These are phyloP conservation scores for Drosophila lutescens DNA, from an alignment of 2,888 invertebrate species.

Conservation along the genomic window DNA sequence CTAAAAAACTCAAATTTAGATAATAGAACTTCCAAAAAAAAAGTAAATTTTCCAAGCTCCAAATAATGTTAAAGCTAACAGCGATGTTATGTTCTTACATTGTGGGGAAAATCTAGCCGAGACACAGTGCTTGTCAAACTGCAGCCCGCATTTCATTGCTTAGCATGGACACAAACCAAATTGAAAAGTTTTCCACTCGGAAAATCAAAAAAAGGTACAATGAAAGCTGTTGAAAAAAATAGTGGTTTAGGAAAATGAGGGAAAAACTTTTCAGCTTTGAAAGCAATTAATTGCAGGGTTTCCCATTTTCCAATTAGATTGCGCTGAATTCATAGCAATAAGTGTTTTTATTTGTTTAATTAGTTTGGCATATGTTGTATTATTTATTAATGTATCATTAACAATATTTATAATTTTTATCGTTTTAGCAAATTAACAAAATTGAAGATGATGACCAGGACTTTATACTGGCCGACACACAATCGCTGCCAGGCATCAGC, in stretches of 20 bases:
- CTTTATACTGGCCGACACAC: conserved; percentile 65
- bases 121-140: conserved; percentile 13
- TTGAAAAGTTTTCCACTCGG: background rate
- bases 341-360: too few species aligned
- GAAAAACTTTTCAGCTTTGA: background rate
- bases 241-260: background rate
- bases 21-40: conserved; percentile 3
- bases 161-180: conserved; percentile 15
- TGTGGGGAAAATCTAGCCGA: conserved; percentile 23
- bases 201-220: background rate
- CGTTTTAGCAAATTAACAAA: conserved; percentile 60
- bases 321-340: too few species aligned
- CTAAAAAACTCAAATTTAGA: background rate
- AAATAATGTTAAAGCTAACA: background rate
- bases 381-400: too few species aligned
- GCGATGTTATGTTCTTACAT: background rate
- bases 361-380: too few species aligned
- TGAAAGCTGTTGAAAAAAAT: background rate
- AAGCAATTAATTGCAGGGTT: too few species aligned
- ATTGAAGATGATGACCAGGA: conserved; percentile 61
- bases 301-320: too few species aligned
- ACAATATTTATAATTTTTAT: background rate
- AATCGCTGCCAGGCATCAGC: conserved; percentile 12
- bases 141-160: background rate
- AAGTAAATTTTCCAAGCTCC: background rate